A percentile compares a stretch with the other conserved stretches of the same genome.
phyloP scores from a whole-genome alignment of 2,888 invertebrate species.

The Torymus aiolomorphi region DNA sequence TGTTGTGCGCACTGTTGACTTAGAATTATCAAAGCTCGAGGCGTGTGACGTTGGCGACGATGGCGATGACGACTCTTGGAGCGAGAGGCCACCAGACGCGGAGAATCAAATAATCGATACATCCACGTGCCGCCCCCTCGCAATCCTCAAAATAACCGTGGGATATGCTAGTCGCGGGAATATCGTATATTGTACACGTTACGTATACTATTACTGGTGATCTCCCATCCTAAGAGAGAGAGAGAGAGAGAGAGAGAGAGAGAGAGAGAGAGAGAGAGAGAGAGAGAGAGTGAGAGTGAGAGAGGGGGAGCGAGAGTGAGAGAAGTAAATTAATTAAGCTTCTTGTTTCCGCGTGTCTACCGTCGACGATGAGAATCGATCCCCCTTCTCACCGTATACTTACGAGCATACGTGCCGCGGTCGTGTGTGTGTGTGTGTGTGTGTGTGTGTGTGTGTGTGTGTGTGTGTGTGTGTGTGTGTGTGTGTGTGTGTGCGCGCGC shows the following conservation, averaged over 20 bases:
- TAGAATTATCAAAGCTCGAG: constrained; percentile 34
- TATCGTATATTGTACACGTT: too few species aligned
- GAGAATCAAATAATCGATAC: constrained; percentile 22
- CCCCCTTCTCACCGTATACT: not conserved
- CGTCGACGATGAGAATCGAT: constrained; percentile 40
- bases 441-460: too few species aligned
- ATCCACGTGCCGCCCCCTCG: too few species aligned
- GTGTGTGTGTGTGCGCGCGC: too few species aligned
- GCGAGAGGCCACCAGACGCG: not conserved
- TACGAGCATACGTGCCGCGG: too few species aligned
- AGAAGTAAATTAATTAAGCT: constrained; percentile 45
- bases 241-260: not conserved
- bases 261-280: not conserved
- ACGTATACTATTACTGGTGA: too few species aligned
- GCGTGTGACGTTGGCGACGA: constrained; percentile 15
- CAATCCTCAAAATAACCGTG: constrained; percentile 4
- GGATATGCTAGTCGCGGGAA: not conserved
- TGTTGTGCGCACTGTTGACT: constrained; percentile 43
- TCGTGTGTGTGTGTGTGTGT: too few species aligned
- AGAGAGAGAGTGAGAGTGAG: too few species aligned
- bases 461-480: too few species aligned
- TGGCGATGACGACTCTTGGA: not conserved
- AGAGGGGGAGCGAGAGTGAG: not conserved
- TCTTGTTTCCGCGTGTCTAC: constrained; percentile 35
- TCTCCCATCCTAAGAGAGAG: not conserved